A percentile compares a stretch with the other conserved stretches of the same genome.
These are phyloP conservation scores for Himalopsyche japonica DNA, from an alignment of 2,888 invertebrate species.

Conservation along the genomic window DNA sequence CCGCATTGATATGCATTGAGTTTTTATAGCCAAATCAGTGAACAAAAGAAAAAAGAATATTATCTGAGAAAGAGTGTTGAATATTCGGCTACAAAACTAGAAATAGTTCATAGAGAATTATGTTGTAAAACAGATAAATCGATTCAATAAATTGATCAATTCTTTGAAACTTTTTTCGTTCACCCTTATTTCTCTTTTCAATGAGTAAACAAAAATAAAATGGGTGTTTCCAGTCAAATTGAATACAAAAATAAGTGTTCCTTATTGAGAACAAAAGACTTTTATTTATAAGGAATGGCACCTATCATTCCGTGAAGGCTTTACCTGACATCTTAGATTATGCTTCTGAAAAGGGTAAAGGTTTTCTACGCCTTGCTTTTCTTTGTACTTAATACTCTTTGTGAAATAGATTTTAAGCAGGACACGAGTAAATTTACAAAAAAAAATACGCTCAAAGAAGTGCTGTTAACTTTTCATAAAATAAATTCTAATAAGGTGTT, in stretches of 20 bases:
- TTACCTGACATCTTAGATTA: neutral
- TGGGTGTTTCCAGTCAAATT: neutral
- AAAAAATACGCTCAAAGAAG: neutral
- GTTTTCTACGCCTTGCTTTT: neutral
- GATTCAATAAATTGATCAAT: no score
- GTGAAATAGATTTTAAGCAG: neutral
- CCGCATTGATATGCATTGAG: no score
- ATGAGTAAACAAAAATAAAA: neutral
- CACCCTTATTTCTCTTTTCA: neutral
- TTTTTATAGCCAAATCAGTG: no score
- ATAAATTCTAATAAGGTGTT: no score
- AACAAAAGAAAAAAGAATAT: no score
- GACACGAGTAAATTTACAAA: neutral
- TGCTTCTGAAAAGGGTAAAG: neutral
- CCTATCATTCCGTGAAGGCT: neutral
- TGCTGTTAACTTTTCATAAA: neutral
- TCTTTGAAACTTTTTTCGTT: neutral
- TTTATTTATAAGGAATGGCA: neutral
- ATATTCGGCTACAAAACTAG: no score
- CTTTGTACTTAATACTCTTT: neutral
- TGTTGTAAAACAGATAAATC: no score
- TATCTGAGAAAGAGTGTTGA: no score
- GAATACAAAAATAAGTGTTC: neutral
- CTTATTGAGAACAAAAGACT: neutral
- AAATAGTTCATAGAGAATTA: no score